A percentile compares a stretch with the other conserved stretches of the same genome.
phyloP scores from a whole-genome alignment of 2,797 vertebrate species.

The Notolabrus celidotus region DNA sequence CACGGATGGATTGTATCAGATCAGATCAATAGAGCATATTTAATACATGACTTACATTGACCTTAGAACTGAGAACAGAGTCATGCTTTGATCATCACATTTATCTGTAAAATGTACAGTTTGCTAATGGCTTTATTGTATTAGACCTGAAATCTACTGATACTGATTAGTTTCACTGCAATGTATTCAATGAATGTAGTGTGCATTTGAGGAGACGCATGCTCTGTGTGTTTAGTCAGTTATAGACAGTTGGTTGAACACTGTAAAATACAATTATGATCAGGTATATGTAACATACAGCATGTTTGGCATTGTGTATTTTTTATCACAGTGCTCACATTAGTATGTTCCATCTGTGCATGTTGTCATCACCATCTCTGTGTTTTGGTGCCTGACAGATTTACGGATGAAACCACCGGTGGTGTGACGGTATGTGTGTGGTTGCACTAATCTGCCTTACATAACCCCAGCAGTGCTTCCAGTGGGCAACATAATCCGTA shows the following conservation, averaged over 20 bases:
- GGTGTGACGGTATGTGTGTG: constrained; percentile 41
- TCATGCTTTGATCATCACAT: constrained; percentile 10
- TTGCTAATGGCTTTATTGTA: constrained; percentile 14
- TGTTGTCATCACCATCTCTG: constrained; percentile 5
- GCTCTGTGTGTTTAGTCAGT: constrained; percentile 3
- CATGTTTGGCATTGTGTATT: constrained; percentile 2
- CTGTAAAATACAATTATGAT: neutral
- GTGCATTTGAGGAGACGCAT: neutral
- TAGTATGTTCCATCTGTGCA: neutral
- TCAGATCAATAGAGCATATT: constrained; percentile 59
- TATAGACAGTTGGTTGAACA: constrained; percentile 10
- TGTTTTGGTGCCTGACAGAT: constrained; percentile 34
- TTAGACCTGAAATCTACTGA: neutral
- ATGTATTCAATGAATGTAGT: constrained; percentile 11
- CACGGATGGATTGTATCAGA: constrained; percentile 55
- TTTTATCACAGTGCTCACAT: neutral
- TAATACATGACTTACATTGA: constrained; percentile 45
- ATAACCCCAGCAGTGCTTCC: constrained; percentile 62
- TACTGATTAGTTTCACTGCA: neutral
- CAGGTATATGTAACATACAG: neutral
- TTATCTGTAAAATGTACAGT: constrained; percentile 42
- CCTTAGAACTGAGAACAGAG: constrained; percentile 49
- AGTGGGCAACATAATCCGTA: constrained; percentile 59
- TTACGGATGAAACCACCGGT: constrained; percentile 34
- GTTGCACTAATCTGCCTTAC: constrained; percentile 69